Conservation (phyloP, 2,888 invertebrate genomes). For the Aethes cnicana region DNA sequence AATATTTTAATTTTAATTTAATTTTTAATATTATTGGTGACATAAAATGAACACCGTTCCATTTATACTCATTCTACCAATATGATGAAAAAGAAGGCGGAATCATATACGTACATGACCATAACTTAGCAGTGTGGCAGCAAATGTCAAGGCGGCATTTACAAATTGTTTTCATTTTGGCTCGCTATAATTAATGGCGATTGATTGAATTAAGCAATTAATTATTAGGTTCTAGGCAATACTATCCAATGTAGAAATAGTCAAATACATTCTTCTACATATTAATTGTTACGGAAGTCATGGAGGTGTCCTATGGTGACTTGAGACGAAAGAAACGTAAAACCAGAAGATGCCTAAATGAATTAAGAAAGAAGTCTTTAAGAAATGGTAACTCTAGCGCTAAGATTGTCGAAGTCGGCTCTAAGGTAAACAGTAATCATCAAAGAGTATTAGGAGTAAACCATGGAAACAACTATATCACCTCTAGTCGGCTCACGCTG, state of each 20-base stretch:
- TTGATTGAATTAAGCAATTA: no score
- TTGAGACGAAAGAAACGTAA: conserved; percentile 60
- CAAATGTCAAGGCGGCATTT: conserved; percentile 20
- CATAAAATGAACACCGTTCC: no score
- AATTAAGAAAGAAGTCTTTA: conserved; percentile 59
- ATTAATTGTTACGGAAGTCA: conserved; percentile 30
- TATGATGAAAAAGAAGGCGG: neutral
- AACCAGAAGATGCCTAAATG: conserved; percentile 64
- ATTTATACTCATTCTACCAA: no score
- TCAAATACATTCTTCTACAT: neutral
- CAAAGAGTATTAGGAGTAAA: conserved; percentile 31
- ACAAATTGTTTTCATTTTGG: conserved; percentile 8
- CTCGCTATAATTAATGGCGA: neutral
- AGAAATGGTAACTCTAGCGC: conserved; percentile 30
- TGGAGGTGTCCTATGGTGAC: conserved; percentile 45
- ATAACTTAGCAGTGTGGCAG: neutral
- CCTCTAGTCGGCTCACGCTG: conserved; percentile 59
- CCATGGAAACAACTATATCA: conserved; percentile 45
- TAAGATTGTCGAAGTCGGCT: conserved; percentile 8
- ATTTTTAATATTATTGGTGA: no score
- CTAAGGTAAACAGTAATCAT: conserved; percentile 21
- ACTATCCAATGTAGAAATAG: conserved; percentile 1
- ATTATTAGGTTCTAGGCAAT: conserved; percentile 6
- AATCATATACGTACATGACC: neutral
- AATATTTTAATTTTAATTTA: neutral